These are phyloP conservation scores for Tineola bisselliella DNA, from an alignment of 2,888 invertebrate species.

Conservation along the genomic window DNA sequence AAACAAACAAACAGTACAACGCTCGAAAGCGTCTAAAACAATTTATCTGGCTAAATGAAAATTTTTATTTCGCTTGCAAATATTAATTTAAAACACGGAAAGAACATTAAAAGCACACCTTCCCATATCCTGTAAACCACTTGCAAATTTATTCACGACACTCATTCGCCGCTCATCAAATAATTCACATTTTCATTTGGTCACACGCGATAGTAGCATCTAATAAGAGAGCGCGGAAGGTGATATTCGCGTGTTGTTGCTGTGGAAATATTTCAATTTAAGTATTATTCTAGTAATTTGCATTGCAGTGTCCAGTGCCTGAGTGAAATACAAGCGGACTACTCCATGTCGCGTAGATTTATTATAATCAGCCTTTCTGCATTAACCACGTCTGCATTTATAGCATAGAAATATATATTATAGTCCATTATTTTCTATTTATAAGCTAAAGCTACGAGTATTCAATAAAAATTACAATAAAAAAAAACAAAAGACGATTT, in stretches of 20 bases:
- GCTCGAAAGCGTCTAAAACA: too few species aligned
- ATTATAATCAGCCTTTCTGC: slow-evolving; percentile 12
- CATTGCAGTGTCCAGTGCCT: slow-evolving; percentile 31
- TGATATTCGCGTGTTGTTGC: slow-evolving; percentile 20
- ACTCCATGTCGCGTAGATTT: slow-evolving; percentile 6
- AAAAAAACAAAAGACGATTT: too few species aligned
- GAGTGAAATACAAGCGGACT: slow-evolving; percentile 4
- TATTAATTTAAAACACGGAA: slow-evolving; percentile 20
- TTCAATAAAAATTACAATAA: too few species aligned
- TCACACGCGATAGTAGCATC: slow-evolving; percentile 21
- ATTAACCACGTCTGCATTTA: slow-evolving; percentile 1
- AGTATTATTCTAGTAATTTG: slow-evolving; percentile 48
- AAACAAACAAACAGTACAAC: too few species aligned
- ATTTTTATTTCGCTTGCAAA: background rate
- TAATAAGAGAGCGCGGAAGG: slow-evolving; percentile 23
- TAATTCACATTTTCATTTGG: slow-evolving; percentile 38
- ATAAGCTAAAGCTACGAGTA: too few species aligned
- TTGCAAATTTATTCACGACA: slow-evolving; percentile 59
- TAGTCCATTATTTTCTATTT: too few species aligned
- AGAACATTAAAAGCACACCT: slow-evolving; percentile 46
- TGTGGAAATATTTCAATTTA: slow-evolving; percentile 41
- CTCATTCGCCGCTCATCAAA: slow-evolving; percentile 48
- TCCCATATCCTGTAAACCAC: slow-evolving; percentile 45
- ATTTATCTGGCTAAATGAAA: too few species aligned
- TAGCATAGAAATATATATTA: too few species aligned